phyloP scores from a whole-genome alignment of 2,888 invertebrate genomes.

The Lobophora halterata region DNA sequence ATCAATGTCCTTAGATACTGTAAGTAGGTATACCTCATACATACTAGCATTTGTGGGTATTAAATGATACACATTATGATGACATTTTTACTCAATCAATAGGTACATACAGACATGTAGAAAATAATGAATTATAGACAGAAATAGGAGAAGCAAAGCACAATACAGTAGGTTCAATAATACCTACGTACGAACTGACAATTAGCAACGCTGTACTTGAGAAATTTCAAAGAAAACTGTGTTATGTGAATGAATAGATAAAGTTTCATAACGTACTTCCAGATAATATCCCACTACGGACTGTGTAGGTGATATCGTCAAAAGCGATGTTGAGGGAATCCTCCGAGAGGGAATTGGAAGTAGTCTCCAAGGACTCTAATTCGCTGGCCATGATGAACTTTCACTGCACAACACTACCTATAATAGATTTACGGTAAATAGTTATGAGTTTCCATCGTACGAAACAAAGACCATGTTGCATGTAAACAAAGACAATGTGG shows the following conservation, averaged over 20 bases:
- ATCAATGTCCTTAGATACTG: too few relatives aligned
- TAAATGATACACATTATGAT: too few relatives aligned
- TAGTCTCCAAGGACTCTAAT: constrained; percentile 63
- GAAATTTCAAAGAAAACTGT: constrained; percentile 13
- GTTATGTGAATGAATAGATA: constrained; percentile 18
- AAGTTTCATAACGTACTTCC: constrained; percentile 68
- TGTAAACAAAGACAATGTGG: constrained; percentile 58
- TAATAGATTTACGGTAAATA: constrained; percentile 38
- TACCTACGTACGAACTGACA: too few relatives aligned
- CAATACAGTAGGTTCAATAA: too few relatives aligned
- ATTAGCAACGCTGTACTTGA: constrained; percentile 14
- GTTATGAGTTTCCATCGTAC: constrained; percentile 48
- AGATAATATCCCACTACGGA: constrained; percentile 79
- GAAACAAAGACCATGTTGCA: constrained; percentile 56
- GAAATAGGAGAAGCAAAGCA: too few relatives aligned
- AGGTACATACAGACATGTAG: too few relatives aligned
- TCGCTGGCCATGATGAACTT: constrained; percentile 61
- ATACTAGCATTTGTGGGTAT: too few relatives aligned
- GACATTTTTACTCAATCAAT: too few relatives aligned
- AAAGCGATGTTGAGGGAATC: constrained; percentile 84
- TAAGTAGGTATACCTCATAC: too few relatives aligned
- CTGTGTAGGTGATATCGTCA: constrained; percentile 83
- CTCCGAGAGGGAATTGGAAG: constrained; percentile 61
- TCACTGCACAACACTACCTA: constrained; percentile 49
- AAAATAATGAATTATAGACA: too few relatives aligned